Evolutionary conservation across 1,140 invertebrate genomes (phyloP).

Genomic region (Apis laboriosa): DNA sequence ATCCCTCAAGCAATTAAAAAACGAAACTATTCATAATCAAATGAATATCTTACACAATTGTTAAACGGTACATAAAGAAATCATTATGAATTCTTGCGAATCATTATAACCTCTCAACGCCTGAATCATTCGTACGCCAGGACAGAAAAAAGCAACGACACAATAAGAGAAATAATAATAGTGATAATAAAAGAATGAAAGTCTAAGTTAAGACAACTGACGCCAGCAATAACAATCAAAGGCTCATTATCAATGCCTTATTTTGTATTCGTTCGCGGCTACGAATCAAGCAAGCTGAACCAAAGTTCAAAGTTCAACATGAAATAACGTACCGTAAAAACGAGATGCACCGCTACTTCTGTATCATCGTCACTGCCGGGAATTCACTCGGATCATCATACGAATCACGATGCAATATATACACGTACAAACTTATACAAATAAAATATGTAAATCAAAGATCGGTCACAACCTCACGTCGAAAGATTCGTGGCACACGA

Average conservation of each 20-base stretch:
- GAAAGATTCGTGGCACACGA: background rate
- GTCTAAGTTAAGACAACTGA: background rate
- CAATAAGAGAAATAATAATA: background rate
- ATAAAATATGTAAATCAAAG: background rate
- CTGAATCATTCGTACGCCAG: background rate
- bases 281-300: slow-evolving; percentile 9
- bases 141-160: background rate
- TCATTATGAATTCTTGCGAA: too few relatives aligned
- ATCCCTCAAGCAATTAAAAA: background rate
- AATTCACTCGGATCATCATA: slow-evolving; percentile 7
- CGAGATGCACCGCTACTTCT: slow-evolving; percentile 3
- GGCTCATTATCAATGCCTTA: slow-evolving; percentile 17
- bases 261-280: slow-evolving; percentile 17
- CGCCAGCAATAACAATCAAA: slow-evolving; percentile 18
- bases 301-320: slow-evolving; percentile 10
- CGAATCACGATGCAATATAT: background rate
- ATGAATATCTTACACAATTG: background rate
- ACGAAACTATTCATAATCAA: background rate
- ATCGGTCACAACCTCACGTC: background rate
- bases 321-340: background rate
- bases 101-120: slow-evolving; percentile 7
- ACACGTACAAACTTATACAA: background rate
- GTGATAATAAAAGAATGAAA: background rate
- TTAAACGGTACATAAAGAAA: background rate
- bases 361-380: slow-evolving; percentile 32